Conservation (phyloP, 2,888 invertebrate genomes). For the Rhagonycha fulva region DNA sequence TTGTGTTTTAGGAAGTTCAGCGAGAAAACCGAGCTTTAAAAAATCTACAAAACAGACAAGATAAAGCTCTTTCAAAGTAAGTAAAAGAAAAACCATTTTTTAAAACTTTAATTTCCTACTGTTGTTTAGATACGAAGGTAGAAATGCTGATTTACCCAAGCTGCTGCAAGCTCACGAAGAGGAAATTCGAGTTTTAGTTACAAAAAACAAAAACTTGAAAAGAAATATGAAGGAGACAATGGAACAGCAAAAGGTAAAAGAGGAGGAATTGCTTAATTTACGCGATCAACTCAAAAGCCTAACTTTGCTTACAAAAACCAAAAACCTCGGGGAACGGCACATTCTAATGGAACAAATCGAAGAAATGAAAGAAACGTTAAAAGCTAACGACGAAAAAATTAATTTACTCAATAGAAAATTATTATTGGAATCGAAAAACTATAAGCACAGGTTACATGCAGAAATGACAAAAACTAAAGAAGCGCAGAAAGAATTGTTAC, state of each 20-base stretch:
- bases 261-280: conserved; percentile 66
- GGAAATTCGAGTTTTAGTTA: conserved; percentile 73
- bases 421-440: conserved; percentile 74
- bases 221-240: conserved; percentile 65
- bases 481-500: conserved; percentile 67
- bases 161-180: conserved; percentile 77
- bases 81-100: conserved; percentile 15
- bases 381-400: conserved; percentile 67
- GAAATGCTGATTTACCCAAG: conserved; percentile 77
- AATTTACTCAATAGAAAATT: conserved; percentile 70
- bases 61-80: conserved; percentile 73
- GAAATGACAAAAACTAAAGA: conserved; percentile 75
- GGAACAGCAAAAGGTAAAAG: conserved; percentile 69
- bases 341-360: conserved; percentile 68
- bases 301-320: conserved; percentile 71
- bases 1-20: conserved; percentile 61
- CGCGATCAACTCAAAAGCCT: conserved; percentile 74
- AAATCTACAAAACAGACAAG: conserved; percentile 79
- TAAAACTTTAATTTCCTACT: neutral
- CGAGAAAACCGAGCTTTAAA: conserved; percentile 78
- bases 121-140: conserved; percentile 68
- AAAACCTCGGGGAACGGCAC: conserved; percentile 74
- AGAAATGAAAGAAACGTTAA: conserved; percentile 59
- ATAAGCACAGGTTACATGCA: conserved; percentile 68
- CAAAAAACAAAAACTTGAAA: conserved; percentile 70